These are phyloP conservation scores for Chaetura pelagica DNA, from an alignment of 2,113 vertebrate genomes.

Conservation along the genomic window DNA sequence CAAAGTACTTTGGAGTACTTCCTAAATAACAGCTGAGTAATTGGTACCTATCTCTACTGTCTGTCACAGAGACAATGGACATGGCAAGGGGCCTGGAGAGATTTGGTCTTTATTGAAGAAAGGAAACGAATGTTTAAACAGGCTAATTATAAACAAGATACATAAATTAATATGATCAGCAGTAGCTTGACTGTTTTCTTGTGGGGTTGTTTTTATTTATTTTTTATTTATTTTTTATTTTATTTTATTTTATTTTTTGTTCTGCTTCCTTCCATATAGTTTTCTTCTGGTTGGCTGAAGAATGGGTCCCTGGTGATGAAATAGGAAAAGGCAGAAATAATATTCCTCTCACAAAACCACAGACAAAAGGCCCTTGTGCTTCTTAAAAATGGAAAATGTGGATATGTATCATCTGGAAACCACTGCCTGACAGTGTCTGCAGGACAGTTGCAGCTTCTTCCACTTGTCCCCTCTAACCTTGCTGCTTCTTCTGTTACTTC, in stretches of 20 bases:
- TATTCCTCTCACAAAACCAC: background rate
- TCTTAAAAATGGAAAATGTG: background rate
- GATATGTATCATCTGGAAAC: background rate
- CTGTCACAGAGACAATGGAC: conserved; percentile 10
- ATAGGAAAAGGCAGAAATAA: background rate
- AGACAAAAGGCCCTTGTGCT: background rate
- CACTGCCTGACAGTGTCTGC: background rate
- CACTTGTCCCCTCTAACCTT: background rate
- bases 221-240: background rate
- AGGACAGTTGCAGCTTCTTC: background rate
- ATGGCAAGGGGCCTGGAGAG: background rate
- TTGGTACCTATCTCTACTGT: background rate
- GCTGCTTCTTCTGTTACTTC: background rate
- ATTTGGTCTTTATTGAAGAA: background rate
- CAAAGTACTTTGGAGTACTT: conserved; percentile 20
- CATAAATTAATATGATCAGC: background rate
- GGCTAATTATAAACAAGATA: background rate
- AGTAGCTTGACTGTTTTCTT: background rate
- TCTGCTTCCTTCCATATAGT: background rate
- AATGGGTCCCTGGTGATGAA: background rate
- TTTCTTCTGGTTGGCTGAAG: background rate
- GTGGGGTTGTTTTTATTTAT: too few relatives aligned
- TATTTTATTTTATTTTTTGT: background rate
- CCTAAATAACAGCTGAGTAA: conserved; percentile 17
- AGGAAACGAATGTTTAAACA: background rate